phyloP scores from a whole-genome alignment of 2,888 invertebrate species.

The Allolobophora icterica region DNA sequence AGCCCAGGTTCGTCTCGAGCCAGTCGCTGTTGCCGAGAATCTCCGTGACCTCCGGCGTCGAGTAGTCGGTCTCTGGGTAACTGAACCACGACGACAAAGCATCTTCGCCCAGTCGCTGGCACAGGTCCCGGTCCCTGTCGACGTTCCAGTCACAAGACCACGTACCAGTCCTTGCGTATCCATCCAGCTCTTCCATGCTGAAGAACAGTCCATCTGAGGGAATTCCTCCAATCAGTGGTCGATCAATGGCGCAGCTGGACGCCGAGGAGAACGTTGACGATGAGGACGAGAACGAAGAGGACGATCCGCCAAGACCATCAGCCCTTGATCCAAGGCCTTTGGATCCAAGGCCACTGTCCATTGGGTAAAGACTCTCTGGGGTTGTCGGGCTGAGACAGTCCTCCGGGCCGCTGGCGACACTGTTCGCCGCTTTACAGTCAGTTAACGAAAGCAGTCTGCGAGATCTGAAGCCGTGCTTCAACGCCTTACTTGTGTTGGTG shows the following conservation, averaged over 20 bases:
- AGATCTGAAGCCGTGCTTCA: conserved; percentile 24
- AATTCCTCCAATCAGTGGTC: background rate
- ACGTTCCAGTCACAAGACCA: conserved; percentile 13
- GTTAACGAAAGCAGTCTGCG: background rate
- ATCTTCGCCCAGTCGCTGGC: background rate
- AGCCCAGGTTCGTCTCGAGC: conserved; percentile 30
- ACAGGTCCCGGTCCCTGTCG: background rate
- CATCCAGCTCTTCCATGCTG: background rate
- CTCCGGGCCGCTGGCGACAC: background rate
- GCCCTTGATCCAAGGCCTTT: background rate
- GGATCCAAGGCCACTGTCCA: background rate
- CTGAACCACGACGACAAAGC: background rate
- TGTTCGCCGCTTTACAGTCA: background rate
- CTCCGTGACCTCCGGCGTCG: conserved; percentile 30
- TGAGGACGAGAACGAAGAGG: background rate
- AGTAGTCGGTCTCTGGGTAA: conserved; percentile 14
- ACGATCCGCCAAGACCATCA: background rate
- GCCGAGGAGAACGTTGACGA: background rate
- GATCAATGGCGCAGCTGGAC: background rate
- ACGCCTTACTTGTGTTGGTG: conserved; percentile 1
- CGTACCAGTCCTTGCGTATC: background rate
- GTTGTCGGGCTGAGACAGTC: conserved; percentile 13
- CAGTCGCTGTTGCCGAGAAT: conserved; percentile 31
- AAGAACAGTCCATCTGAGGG: background rate
- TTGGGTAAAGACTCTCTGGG: conserved; percentile 5